Conservation (phyloP, 1,140 invertebrate genomes). For the Nymphalis io region DNA sequence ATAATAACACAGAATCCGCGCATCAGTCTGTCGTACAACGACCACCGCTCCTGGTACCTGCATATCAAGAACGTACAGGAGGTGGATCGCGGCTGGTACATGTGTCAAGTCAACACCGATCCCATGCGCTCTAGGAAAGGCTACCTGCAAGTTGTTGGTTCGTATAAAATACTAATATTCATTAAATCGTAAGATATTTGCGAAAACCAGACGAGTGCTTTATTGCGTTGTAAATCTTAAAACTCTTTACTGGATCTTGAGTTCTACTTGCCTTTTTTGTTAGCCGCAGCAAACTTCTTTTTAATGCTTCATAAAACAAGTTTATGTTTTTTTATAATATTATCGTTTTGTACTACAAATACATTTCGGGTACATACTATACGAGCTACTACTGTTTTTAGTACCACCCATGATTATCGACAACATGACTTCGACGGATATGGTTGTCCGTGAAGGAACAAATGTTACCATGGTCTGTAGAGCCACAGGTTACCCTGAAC, state of each 20-base stretch:
- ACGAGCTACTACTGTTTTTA: conserved; percentile 53
- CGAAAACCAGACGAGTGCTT: not conserved
- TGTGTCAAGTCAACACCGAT: conserved; percentile 93
- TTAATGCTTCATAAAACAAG: not conserved
- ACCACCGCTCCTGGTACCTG: conserved; percentile 93
- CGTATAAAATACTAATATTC: conserved; percentile 62
- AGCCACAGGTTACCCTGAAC: conserved; percentile 93
- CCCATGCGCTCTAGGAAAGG: conserved; percentile 92
- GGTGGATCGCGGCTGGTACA: conserved; percentile 91
- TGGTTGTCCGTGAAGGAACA: conserved; percentile 93
- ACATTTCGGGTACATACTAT: not conserved
- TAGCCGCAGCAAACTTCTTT: not conserved
- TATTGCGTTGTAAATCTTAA: conserved; percentile 9
- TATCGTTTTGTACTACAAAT: too few relatives aligned
- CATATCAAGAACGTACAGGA: conserved; percentile 92
- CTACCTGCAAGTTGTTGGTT: conserved; percentile 93
- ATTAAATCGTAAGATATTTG: conserved; percentile 8
- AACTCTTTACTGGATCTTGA: conserved; percentile 9
- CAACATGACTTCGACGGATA: conserved; percentile 92
- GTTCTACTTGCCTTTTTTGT: not conserved
- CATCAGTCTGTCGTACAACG: conserved; percentile 92
- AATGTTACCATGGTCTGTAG: conserved; percentile 94
- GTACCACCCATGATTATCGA: conserved; percentile 93
- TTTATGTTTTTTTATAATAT: not conserved
- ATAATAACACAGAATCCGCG: conserved; percentile 94